Evolutionary conservation across 2,797 vertebrate genomes (phyloP).

Genomic region (Gambelia wislizenii): DNA sequence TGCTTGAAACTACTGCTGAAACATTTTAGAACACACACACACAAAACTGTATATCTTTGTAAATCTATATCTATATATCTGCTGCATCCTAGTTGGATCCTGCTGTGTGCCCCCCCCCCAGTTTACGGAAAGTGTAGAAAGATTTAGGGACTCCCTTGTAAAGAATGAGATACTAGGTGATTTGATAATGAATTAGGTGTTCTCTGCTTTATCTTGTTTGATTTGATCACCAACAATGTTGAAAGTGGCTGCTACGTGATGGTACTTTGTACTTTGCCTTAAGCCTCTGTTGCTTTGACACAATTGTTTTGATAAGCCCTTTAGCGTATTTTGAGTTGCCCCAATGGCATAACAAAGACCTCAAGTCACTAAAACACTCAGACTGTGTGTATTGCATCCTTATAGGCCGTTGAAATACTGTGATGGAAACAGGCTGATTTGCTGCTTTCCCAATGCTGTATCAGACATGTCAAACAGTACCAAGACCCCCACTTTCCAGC

Average conservation of each 20-base stretch:
- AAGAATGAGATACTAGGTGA: slow-evolving; percentile 24
- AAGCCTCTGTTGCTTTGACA: slow-evolving; percentile 53
- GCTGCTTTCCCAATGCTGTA: slow-evolving; percentile 40
- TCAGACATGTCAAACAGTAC: not conserved
- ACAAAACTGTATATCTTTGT: not conserved
- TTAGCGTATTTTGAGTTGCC: slow-evolving; percentile 54
- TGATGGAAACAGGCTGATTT: slow-evolving; percentile 35
- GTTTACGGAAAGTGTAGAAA: slow-evolving; percentile 2
- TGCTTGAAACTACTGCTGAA: not conserved
- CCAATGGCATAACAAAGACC: slow-evolving; percentile 48
- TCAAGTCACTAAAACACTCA: slow-evolving; percentile 54
- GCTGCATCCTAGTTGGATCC: not conserved
- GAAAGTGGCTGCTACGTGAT: slow-evolving; percentile 43
- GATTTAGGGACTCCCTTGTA: slow-evolving; percentile 30
- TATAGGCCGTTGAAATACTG: slow-evolving; percentile 25
- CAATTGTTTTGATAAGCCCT: slow-evolving; percentile 63
- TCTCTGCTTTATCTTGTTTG: slow-evolving; percentile 62
- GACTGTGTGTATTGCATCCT: slow-evolving; percentile 57
- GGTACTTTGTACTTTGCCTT: slow-evolving; percentile 60
- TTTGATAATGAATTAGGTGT: slow-evolving; percentile 41
- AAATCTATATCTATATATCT: not conserved
- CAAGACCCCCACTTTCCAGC: not conserved
- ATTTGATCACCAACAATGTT: slow-evolving; percentile 47
- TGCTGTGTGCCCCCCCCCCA: not conserved
- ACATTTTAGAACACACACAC: not conserved